These are phyloP conservation scores for Drosophila koepferae DNA, from an alignment of 2,888 invertebrate species.

Conservation along the genomic window DNA sequence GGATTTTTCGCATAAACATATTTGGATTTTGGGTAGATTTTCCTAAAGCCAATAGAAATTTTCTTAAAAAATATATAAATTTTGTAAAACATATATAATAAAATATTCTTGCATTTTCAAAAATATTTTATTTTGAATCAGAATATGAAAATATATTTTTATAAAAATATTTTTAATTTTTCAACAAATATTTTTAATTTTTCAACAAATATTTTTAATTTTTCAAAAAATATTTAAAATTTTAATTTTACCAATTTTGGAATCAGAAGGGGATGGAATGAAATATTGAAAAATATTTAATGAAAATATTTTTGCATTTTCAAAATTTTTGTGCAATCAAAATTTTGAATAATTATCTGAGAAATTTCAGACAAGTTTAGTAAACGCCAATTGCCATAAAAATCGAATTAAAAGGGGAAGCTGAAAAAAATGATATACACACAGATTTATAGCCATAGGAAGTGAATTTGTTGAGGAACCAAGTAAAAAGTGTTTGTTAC, in stretches of 20 bases:
- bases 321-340: background rate
- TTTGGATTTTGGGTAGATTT: background rate
- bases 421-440: constrained; percentile 22
- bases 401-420: constrained; percentile 9
- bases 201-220: background rate
- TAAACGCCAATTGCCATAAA: constrained; percentile 18
- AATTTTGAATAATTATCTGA: constrained; percentile 1
- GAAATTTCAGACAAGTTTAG: background rate
- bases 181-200: background rate
- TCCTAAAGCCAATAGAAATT: constrained; percentile 3
- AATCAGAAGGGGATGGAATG: background rate
- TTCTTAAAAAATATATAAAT: background rate
- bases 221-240: background rate
- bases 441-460: constrained; percentile 1
- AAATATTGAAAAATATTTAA: background rate
- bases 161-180: background rate
- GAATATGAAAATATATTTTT: background rate
- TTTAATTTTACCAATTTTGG: background rate
- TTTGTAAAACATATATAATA: too few species aligned
- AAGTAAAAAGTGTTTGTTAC: constrained; percentile 11
- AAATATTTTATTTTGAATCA: background rate
- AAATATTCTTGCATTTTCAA: too few species aligned
- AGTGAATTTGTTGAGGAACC: constrained; percentile 1
- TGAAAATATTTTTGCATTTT: constrained; percentile 3
- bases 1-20: background rate